Evolutionary conservation across 2,888 invertebrate genomes (phyloP).

Genomic region (Drosophila flavopinicola): DNA sequence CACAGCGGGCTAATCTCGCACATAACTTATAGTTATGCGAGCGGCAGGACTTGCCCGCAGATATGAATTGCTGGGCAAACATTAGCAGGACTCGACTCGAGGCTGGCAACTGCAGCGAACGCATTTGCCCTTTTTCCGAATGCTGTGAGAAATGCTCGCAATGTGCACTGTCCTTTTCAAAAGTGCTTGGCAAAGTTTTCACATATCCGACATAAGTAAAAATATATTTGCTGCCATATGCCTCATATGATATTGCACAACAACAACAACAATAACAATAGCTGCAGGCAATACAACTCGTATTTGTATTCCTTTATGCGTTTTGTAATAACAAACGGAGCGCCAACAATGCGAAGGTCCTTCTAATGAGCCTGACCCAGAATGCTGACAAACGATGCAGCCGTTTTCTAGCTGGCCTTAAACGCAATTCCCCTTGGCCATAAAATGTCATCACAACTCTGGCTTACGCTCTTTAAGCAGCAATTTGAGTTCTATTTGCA

Average conservation of each 20-base stretch:
- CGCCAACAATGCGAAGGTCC: conserved; percentile 56
- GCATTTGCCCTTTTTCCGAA: conserved; percentile 17
- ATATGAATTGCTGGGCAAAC: conserved; percentile 11
- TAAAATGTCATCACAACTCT: conserved; percentile 46
- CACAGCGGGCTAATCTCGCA: conserved; percentile 26
- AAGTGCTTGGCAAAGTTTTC: conserved; percentile 29
- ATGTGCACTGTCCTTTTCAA: conserved; percentile 29
- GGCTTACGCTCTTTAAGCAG: conserved; percentile 33
- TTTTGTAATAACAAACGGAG: conserved; percentile 59
- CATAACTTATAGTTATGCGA: conserved; percentile 36
- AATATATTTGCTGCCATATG: conserved; percentile 36
- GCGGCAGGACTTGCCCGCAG: conserved; percentile 11
- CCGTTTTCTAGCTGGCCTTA: conserved; percentile 13
- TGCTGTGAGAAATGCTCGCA: conserved; percentile 12
- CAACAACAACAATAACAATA: conserved; percentile 22
- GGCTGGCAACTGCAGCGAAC: conserved; percentile 1
- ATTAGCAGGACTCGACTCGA: conserved; percentile 9
- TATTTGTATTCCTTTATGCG: conserved; percentile 55
- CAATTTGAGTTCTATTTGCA: conserved; percentile 7
- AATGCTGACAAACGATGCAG: conserved; percentile 28
- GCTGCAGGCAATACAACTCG: conserved; percentile 35
- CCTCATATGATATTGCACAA: conserved; percentile 34
- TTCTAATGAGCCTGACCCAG: conserved; percentile 69
- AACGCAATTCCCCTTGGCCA: conserved; percentile 32
- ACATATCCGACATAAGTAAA: conserved; percentile 40